Percentiles rank a stretch among this genome's conserved stretches.
Evolutionary conservation across 2,113 vertebrate species (phyloP).

Genomic region (Melanerpes aurifrons): DNA sequence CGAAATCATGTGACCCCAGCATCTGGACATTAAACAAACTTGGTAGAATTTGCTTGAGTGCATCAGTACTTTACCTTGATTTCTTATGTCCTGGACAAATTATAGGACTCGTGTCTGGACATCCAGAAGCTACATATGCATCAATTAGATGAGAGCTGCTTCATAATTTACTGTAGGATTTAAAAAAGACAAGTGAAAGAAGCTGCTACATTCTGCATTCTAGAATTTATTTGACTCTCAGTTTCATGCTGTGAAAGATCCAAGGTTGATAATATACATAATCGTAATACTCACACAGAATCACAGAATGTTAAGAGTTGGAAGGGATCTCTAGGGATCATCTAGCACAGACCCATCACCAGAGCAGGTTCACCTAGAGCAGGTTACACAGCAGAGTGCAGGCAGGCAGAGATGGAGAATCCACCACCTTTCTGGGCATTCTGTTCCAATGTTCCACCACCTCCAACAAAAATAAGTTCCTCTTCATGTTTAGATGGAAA

Average conservation of each 20-base stretch:
- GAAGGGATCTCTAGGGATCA: no score
- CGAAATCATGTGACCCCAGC: not conserved
- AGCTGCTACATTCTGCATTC: not conserved
- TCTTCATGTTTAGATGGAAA: no score
- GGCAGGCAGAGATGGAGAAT: no score
- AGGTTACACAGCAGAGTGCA: no score
- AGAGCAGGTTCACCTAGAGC: no score
- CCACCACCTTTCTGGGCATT: no score
- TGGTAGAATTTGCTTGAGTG: not conserved
- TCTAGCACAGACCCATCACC: no score
- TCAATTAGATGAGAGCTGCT: not conserved
- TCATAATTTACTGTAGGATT: not conserved
- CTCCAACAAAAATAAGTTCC: no score
- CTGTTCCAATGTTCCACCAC: no score
- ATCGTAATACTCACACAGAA: not conserved
- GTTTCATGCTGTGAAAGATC: not conserved
- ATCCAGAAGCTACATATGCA: not conserved
- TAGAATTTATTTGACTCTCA: not conserved
- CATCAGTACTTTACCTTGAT: not conserved
- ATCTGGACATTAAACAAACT: not conserved
- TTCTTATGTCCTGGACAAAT: not conserved
- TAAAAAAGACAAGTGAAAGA: not conserved
- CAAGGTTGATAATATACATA: not conserved
- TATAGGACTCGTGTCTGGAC: not conserved
- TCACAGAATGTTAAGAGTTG: no score